Evolutionary conservation across 2,797 vertebrate genomes (phyloP).

Genomic region (Tiaroga cobitis): DNA sequence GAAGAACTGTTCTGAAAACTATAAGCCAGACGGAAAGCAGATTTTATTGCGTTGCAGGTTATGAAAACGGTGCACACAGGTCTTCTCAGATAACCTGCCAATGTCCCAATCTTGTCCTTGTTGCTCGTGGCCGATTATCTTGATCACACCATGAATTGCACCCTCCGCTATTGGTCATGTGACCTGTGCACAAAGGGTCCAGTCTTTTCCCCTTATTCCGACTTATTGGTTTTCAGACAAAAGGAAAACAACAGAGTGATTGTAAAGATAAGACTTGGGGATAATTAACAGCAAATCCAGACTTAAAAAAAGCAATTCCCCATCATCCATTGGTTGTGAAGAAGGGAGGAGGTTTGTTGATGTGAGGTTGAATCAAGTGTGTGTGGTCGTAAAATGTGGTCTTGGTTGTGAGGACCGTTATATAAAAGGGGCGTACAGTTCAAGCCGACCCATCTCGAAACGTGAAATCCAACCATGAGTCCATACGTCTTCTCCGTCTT

Average conservation of each 20-base stretch:
- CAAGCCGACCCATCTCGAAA: slow-evolving; percentile 42
- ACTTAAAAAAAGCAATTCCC: slow-evolving; percentile 55
- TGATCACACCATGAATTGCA: slow-evolving; percentile 67
- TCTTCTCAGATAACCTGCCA: slow-evolving; percentile 68
- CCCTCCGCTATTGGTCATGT: slow-evolving; percentile 67
- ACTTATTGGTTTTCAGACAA: slow-evolving; percentile 73
- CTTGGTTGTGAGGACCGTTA: slow-evolving; percentile 6
- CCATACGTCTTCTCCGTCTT: slow-evolving; percentile 59
- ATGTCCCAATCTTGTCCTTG: slow-evolving; percentile 71
- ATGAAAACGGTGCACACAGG: slow-evolving; percentile 49
- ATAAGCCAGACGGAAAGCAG: slow-evolving; percentile 31
- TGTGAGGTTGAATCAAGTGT: slow-evolving; percentile 14
- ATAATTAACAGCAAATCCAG: slow-evolving; percentile 66
- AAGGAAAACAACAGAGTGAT: slow-evolving; percentile 68
- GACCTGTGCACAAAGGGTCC: slow-evolving; percentile 73
- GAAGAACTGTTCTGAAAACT: slow-evolving; percentile 30
- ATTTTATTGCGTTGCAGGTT: slow-evolving; percentile 64
- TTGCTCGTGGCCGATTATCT: slow-evolving; percentile 71
- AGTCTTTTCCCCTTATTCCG: slow-evolving; percentile 65
- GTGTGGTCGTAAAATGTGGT: slow-evolving; percentile 61
- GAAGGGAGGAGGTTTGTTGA: slow-evolving; percentile 64
- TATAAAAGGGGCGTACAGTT: slow-evolving; percentile 59
- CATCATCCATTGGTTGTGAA: slow-evolving; percentile 73
- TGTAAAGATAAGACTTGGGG: slow-evolving; percentile 73
- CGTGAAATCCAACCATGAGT: background rate